Base-by-base conservation (phyloP, 1,140 invertebrate genomes). In the Eriocheir sinensis region DNA sequence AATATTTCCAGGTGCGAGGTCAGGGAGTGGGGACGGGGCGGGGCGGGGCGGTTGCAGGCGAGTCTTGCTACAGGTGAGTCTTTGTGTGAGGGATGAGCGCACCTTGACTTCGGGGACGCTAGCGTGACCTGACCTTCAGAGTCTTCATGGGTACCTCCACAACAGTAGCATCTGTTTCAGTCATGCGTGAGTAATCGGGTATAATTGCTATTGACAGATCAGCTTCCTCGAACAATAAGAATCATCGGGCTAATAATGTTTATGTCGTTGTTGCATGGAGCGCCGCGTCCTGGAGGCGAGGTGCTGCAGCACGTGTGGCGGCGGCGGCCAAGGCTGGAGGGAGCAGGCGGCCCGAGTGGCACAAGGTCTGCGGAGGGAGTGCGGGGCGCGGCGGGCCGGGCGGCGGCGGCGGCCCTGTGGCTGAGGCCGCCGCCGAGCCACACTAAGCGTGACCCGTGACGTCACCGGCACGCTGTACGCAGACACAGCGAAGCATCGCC, bases 361-460 rank as follows among this genome's bases (percentile, higher is more conserved):
- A 85, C 83, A 34, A 85, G 38, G 83, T 85, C 83, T n/a, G 83
- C 38, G 36, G 34, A 15, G 83, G 38, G 30, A 85, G 38, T 85
- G 83, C 34, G 83, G 38, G 32, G 34, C 83, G 34, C 83, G 38
- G 34, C 15, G 15, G 83, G 83, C 83, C 38, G 38, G 83, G 83
- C 32, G 8, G 38, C 83, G 38, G 34, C 83, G 34, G 83, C 83
- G 83, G 34, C 83, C 34, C 34, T 41, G 34, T 41, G 38, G 34
- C 83, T 41, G 30, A 36, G 38, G 34, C 83, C 83, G 34, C 83
- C 83, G 34, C 83, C 34, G 38, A 17, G 83, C 34, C 83, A 36
- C 83, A 38, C 83, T 85, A 85, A 72, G n/a, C 60, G 60, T 72
- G 34, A 85, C 83, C 83, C 34, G 36, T 85, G 83, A 85, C 83